Conservation (phyloP, 2,113 vertebrate genomes). For the Setophaga petechia region DNA sequence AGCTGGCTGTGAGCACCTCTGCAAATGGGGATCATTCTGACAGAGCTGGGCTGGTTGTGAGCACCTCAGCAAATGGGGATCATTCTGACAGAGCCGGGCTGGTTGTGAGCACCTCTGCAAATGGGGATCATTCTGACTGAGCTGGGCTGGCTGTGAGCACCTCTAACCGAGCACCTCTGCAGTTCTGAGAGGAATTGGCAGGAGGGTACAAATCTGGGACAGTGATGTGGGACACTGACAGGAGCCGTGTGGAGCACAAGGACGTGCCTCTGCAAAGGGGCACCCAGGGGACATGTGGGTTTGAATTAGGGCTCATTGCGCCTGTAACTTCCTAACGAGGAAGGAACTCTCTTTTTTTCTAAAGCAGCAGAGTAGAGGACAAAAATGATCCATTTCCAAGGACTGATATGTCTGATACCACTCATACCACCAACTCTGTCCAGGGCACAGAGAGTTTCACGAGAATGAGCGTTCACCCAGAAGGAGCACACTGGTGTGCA, state of each 20-base stretch:
- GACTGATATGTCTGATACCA: background rate
- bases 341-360: background rate
- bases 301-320: background rate
- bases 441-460: background rate
- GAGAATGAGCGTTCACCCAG: background rate
- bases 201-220: conserved; percentile 3
- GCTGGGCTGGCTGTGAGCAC: background rate
- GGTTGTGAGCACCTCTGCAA: too few species aligned
- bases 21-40: too few species aligned
- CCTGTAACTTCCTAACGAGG: background rate
- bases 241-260: background rate
- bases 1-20: background rate
- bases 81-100: fast-evolving
- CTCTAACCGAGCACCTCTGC: background rate
- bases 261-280: fast-evolving
- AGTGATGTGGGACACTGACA: background rate
- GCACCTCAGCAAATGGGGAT: background rate
- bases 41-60: background rate
- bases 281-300: background rate
- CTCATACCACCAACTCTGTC: background rate
- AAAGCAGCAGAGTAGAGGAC: background rate
- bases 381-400: background rate
- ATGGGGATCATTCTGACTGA: fast-evolving
- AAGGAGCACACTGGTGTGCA: background rate
- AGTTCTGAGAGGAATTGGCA: background rate